Conservation (phyloP, 2,113 vertebrate genomes). For the Saccopteryx bilineata region DNA sequence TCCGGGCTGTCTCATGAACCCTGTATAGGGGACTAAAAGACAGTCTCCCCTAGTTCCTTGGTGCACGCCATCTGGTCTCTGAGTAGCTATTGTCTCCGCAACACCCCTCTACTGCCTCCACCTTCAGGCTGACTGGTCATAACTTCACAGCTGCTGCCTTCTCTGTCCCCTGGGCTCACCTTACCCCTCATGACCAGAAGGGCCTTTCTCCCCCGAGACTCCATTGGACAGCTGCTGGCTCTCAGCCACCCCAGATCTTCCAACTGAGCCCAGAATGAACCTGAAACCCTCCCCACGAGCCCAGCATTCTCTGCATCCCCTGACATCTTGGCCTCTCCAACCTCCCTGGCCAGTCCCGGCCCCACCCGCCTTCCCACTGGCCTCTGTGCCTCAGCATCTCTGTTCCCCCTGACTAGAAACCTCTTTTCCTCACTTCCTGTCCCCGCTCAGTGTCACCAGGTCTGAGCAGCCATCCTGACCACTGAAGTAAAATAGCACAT, state of each 20-base stretch:
- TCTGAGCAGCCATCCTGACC: not conserved
- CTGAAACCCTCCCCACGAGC: not conserved
- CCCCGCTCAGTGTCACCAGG: not conserved
- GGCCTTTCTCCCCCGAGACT: not conserved
- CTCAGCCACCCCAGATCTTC: not conserved
- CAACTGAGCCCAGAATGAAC: not conserved
- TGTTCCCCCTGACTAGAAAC: not conserved
- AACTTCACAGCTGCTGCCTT: not conserved
- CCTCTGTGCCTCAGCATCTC: not conserved
- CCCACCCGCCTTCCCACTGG: not conserved
- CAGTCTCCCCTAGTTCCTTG: too few relatives aligned
- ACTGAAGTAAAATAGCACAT: not conserved
- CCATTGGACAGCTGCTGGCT: rapidly evolving
- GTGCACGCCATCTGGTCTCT: too few relatives aligned
- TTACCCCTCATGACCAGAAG: not conserved
- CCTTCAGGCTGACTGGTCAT: not conserved
- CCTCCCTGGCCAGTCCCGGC: not conserved
- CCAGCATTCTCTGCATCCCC: not conserved
- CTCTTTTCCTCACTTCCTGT: not conserved
- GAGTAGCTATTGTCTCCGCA: not conserved
- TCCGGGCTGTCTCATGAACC: too few relatives aligned
- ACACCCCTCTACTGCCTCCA: not conserved
- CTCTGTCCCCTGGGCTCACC: not conserved
- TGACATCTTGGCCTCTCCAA: not conserved
- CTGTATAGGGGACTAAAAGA: too few relatives aligned